Evolutionary conservation across 1,140 invertebrate genomes (phyloP), one percentile per base, ranked within the genome.

Genomic region (Drosophila pandora): DNA sequence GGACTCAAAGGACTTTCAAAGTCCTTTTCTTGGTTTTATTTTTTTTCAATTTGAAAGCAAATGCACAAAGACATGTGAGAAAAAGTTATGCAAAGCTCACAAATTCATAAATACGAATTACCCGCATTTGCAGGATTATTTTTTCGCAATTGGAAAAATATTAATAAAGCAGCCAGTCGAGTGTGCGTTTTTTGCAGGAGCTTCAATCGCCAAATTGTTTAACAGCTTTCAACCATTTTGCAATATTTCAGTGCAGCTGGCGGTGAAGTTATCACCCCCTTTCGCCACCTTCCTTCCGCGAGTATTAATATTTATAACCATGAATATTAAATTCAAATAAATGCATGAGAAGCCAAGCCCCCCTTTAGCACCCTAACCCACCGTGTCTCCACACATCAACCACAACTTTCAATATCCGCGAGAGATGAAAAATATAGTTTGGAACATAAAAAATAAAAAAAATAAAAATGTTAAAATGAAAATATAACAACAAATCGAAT

Each of bases 341-440:
- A 82, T 76, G 75, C 70, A 85, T 80, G 58, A 75, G 63, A 65
- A 45, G 60, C 32, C 71, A 55, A 21, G 13, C 21, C 23, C 17
- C 23, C 52, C 6, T 13, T 13, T 2, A 17, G 1, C 45, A 12
- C 13, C 55, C n/a, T 10, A 45, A 6, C 9, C 12, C 22, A 0
- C 34, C 13, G 17, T 8, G 17, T 8, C 13, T 6, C 56, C 28
- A 37, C 53, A 68, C 49, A 71, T 23, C 73, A 85, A 85, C 82
- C 82, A 80, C 82, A 87, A 73, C 79, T 88, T 87, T 87, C 82
- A 87, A 87, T 87, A 87, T 87, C 82, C 82, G 83, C 62, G 58
- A 17, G 56, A 74, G 49, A 48, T 77, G 39, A 22, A 52, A 65
- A 63, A 64, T 56, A 61, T 73, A 68, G 71, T 49, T 49, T 21